Conservation (phyloP, 2,797 vertebrate species). For the Ceryle rudis region DNA sequence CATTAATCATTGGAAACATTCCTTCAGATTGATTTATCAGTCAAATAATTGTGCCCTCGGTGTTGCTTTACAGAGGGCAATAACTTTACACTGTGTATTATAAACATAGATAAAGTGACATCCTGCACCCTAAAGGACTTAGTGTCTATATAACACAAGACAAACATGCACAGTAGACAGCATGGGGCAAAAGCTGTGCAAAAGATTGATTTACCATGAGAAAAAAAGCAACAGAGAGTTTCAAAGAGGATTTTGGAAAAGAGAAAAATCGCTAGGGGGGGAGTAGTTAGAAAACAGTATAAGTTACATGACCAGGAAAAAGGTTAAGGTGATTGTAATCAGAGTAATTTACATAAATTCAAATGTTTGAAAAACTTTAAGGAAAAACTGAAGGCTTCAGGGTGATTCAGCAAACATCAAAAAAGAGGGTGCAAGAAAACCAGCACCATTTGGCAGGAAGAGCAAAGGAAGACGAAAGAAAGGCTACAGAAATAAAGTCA, state of each 20-base stretch:
- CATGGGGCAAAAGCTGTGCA: background rate
- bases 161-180: background rate
- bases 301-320: background rate
- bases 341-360: background rate
- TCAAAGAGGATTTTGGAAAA: background rate
- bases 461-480: background rate
- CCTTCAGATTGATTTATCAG: constrained; percentile 72
- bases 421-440: background rate
- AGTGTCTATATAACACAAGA: background rate
- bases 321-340: background rate
- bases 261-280: background rate
- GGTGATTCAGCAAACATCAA: background rate
- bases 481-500: background rate
- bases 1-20: constrained; percentile 74
- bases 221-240: background rate
- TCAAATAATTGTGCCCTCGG: constrained; percentile 43
- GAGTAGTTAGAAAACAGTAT: background rate
- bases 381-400: background rate
- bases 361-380: background rate
- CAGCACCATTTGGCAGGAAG: background rate
- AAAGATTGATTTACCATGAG: background rate
- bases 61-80: background rate
- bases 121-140: background rate
- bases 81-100: background rate
- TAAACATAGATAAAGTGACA: background rate